Evolutionary conservation across 2,797 vertebrate genomes (phyloP).

Genomic region (Artibeus jamaicensis): DNA sequence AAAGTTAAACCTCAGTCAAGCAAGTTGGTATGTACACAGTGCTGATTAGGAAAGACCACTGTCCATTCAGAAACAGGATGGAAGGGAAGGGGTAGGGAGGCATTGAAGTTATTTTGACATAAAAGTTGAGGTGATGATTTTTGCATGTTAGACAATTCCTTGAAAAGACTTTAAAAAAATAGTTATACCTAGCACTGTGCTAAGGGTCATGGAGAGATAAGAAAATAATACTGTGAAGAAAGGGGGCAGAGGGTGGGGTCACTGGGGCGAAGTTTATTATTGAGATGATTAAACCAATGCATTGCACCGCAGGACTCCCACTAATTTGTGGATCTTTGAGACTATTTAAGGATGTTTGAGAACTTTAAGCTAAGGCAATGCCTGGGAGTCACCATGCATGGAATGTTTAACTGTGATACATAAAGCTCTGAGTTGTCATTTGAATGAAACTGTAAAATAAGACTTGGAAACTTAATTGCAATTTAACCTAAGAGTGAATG

Average conservation of each 20-base stretch:
- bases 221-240: neutral
- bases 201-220: neutral
- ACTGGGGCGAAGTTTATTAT: neutral
- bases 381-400: neutral
- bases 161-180: neutral
- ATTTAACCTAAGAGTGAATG: neutral
- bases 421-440: neutral
- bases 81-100: neutral
- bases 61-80: neutral
- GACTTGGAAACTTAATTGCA: neutral
- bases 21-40: neutral
- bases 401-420: neutral
- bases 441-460: constrained; percentile 21
- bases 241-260: neutral
- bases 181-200: neutral
- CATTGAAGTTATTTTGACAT: neutral
- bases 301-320: neutral
- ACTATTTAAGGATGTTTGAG: neutral
- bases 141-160: neutral
- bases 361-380: neutral
- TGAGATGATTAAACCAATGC: neutral
- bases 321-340: neutral
- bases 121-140: neutral
- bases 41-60: neutral
- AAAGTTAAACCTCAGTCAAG: constrained; percentile 3